Evolutionary conservation across 1,140 invertebrate genomes (phyloP), one percentile per base, ranked within the genome.

Genomic region (Drosophila bocqueti): DNA sequence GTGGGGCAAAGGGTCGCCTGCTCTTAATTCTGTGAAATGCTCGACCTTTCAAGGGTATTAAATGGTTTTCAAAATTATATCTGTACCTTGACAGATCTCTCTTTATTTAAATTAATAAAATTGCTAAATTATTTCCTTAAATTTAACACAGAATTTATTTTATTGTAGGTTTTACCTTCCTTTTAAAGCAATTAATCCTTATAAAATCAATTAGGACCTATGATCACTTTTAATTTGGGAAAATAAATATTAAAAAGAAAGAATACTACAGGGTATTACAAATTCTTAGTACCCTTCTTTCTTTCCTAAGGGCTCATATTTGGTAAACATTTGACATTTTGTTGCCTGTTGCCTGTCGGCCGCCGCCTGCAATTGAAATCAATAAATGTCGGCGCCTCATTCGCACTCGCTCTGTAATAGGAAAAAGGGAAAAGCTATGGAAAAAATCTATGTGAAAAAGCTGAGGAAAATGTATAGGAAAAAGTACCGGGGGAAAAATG

Each of bases 321-420:
- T 63, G 59, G 38, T 57, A 64, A 57, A 15, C 64, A 76, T 74
- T 82, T 78, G 61, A 61, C 50, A 77, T 76, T 72, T 74, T 43
- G 18, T 64, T 61, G 47, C 45, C 59, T 31, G 31, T 40, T 52
- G 29, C 38, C 47, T 57, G 24, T 26, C 21, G 42, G 46, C 46
- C n/a, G 43, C 21, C 40, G 64, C 54, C 55, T 83, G 62, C 81
- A 76, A 71, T 81, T 85, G 66, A 77, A 85, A 84, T 84, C 82
- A 84, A 84, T 84, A 84, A 84, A 78, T 68, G 74, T 73, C 59
- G 46, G 43, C 49, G 49, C 26, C 75, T 64, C 59, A 59, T 81
- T 81, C 52, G 64, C 60, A 75, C 54, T 50, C 52, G 8, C 46
- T 16, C 1, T 47, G 13, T 62, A 9, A 49, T 21, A 10, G 43